phyloP scores from a whole-genome alignment of 1,140 invertebrate species.

The Camponotus pennsylvanicus region DNA sequence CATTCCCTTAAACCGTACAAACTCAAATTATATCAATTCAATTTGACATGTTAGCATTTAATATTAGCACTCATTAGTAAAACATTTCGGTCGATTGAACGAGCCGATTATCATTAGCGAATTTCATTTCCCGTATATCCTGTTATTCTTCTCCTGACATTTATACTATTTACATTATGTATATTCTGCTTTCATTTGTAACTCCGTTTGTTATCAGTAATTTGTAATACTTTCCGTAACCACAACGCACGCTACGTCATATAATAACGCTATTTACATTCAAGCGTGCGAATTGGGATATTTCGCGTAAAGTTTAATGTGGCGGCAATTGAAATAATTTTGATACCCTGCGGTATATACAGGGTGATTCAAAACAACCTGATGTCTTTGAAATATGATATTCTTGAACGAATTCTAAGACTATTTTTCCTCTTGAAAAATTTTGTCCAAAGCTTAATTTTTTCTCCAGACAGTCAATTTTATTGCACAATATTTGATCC shows the following conservation, averaged over 20 bases:
- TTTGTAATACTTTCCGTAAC: background rate
- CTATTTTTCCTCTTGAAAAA: too few species aligned
- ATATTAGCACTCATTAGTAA: constrained; percentile 2
- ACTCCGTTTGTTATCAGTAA: constrained; percentile 6
- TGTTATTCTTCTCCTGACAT: background rate
- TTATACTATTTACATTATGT: background rate
- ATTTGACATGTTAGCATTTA: background rate
- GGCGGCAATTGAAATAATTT: constrained; percentile 27
- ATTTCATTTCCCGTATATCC: background rate
- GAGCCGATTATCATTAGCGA: background rate
- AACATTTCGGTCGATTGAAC: constrained; percentile 6
- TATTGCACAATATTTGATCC: too few species aligned
- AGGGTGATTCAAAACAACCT: too few species aligned
- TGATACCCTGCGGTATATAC: background rate
- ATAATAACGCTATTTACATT: constrained; percentile 45
- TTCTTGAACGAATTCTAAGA: too few species aligned
- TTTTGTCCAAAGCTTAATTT: too few species aligned
- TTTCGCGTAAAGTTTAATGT: constrained; percentile 23
- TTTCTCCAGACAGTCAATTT: too few species aligned
- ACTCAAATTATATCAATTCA: background rate
- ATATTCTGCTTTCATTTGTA: background rate
- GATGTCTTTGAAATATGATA: too few species aligned
- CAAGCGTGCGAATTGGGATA: constrained; percentile 2
- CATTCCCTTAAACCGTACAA: background rate
- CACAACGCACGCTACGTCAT: background rate